Conservation (phyloP, 2,888 invertebrate species). For the Cetonia aurata region DNA sequence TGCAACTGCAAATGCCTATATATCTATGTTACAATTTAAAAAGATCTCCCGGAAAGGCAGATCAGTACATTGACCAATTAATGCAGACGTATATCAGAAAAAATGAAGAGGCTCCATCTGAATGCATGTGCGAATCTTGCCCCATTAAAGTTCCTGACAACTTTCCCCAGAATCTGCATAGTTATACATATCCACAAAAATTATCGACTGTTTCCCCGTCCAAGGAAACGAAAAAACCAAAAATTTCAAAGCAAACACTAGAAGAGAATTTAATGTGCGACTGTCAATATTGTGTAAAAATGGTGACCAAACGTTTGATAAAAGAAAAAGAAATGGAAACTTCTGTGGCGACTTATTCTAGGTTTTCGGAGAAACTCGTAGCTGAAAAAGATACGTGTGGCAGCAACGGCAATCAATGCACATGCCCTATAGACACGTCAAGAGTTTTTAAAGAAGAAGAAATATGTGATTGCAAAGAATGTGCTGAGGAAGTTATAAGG, state of each 20-base stretch:
- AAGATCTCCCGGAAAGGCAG: conserved; percentile 11
- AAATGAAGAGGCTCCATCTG: neutral
- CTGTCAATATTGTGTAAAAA: conserved; percentile 1
- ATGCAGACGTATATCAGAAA: neutral
- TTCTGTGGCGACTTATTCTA: neutral
- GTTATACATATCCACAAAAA: conserved; percentile 9
- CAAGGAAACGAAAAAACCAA: neutral
- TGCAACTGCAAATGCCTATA: conserved; percentile 27
- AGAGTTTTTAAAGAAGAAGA: neutral
- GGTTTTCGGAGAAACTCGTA: conserved; percentile 19
- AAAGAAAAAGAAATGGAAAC: conserved; percentile 13
- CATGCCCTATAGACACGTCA: neutral
- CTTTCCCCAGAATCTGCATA: conserved; percentile 26
- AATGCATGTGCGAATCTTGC: conserved; percentile 8
- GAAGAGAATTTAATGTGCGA: conserved; percentile 11
- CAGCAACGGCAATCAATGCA: neutral
- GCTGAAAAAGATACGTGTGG: neutral
- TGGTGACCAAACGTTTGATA: conserved; percentile 6
- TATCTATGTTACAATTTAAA: conserved; percentile 29
- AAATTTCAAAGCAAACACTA: neutral
- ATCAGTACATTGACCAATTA: conserved; percentile 5
- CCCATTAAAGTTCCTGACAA: conserved; percentile 23
- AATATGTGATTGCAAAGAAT: conserved; percentile 23
- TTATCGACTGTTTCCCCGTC: conserved; percentile 3
- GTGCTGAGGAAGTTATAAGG: conserved; percentile 22